Evolutionary conservation across 2,888 invertebrate genomes (phyloP).

Genomic region (Papilio protenor): DNA sequence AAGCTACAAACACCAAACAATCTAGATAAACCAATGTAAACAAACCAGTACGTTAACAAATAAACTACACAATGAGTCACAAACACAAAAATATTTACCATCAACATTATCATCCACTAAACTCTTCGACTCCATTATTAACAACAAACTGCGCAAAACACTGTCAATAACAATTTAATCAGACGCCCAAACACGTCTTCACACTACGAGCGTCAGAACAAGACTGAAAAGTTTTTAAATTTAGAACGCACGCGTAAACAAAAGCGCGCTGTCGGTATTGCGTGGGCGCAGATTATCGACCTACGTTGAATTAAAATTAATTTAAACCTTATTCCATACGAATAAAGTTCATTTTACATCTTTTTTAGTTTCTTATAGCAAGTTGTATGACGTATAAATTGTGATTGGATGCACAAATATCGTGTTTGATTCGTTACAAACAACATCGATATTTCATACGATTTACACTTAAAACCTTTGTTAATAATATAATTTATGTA

Average conservation of each 20-base stretch:
- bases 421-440: no score
- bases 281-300: slow-evolving; percentile 50
- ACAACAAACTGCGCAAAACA: slow-evolving; percentile 43
- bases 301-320: not conserved
- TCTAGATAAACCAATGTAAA: slow-evolving; percentile 12
- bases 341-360: slow-evolving; percentile 12
- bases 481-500: no score
- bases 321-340: not conserved
- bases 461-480: no score
- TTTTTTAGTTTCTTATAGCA: not conserved
- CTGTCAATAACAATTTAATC: slow-evolving; percentile 7
- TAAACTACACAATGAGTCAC: not conserved
- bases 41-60: not conserved
- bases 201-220: slow-evolving; percentile 58
- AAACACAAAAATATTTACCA: slow-evolving; percentile 50
- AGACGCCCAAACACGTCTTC: slow-evolving; percentile 51
- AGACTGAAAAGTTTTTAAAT: slow-evolving; percentile 64
- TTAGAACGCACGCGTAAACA: slow-evolving; percentile 60
- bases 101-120: slow-evolving; percentile 62
- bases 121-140: slow-evolving; percentile 61
- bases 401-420: slow-evolving; percentile 19
- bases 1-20: not conserved
- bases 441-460: no score
- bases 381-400: slow-evolving; percentile 5
- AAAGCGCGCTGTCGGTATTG: slow-evolving; percentile 48